Percentiles rank a stretch among this genome's conserved stretches.
These are phyloP conservation scores for Mormyrops boulengeri DNA, from an alignment of 2,797 vertebrate species.

Conservation along the genomic window DNA sequence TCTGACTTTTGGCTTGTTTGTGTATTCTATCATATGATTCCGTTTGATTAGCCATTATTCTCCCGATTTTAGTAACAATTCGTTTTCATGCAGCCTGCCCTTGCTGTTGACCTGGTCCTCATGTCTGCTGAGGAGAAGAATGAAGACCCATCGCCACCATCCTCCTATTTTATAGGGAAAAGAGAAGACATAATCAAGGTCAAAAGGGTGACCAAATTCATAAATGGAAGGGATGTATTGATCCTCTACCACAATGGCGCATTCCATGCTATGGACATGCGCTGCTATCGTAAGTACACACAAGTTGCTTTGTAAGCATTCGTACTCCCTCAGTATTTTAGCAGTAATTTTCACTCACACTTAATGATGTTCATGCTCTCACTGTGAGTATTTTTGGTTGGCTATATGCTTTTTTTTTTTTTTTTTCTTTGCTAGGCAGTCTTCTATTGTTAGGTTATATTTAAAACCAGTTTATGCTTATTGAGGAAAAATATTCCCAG, in stretches of 20 bases:
- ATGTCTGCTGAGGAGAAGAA: slow-evolving; percentile 46
- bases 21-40: background rate
- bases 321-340: background rate
- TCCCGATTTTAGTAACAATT: background rate
- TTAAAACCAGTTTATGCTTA: background rate
- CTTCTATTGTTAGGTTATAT: background rate
- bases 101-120: background rate
- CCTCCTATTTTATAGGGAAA: slow-evolving; percentile 46
- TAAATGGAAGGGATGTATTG: slow-evolving; percentile 76
- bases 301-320: background rate
- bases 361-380: background rate
- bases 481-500: background rate
- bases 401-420: background rate
- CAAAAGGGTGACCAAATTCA: slow-evolving; percentile 56
- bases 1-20: background rate
- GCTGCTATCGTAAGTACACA: slow-evolving; percentile 80
- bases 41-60: background rate
- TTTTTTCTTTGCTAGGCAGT: background rate
- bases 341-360: background rate
- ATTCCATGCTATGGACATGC: slow-evolving; percentile 79
- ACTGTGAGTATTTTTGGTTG: background rate
- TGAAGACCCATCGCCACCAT: background rate
- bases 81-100: background rate
- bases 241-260: slow-evolving; percentile 72
- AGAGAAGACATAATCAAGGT: slow-evolving; percentile 68